Evolutionary conservation across 2,797 vertebrate genomes (phyloP).

Genomic region (Liasis olivaceus): DNA sequence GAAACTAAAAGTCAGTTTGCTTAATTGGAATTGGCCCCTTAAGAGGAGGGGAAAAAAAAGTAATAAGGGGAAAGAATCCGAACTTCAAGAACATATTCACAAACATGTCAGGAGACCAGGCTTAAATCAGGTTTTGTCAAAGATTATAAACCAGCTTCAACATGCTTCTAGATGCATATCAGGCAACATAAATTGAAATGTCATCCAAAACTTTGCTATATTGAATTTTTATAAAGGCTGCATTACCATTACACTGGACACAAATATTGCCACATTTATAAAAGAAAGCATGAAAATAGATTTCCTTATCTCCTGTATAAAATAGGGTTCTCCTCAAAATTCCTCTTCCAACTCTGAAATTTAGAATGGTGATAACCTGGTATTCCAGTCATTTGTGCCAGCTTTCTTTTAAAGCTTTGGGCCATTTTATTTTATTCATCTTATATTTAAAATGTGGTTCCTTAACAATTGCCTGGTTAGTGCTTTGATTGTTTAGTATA

Average conservation of each 20-base stretch:
- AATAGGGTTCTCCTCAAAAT: rapidly evolving
- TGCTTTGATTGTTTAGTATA: slow-evolving; percentile 3
- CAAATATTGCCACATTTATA: not conserved
- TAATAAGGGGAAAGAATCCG: too few species aligned
- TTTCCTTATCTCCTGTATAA: rapidly evolving
- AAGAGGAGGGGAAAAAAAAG: not conserved
- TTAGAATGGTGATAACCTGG: slow-evolving; percentile 6
- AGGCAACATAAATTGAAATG: not conserved
- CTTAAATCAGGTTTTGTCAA: not conserved
- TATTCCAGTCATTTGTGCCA: not conserved
- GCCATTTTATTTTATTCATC: slow-evolving; percentile 17
- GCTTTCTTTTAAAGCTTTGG: slow-evolving; percentile 26
- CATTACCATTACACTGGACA: not conserved
- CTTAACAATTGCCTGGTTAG: rapidly evolving
- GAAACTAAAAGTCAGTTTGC: not conserved
- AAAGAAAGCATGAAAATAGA: not conserved
- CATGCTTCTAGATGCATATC: not conserved
- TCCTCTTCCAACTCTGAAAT: rapidly evolving
- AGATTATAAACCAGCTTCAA: not conserved
- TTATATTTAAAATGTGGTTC: not conserved
- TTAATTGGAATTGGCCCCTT: not conserved
- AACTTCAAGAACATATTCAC: not conserved
- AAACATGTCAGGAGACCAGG: not conserved
- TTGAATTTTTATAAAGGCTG: not conserved
- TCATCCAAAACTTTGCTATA: not conserved